These are phyloP conservation scores for Chloropsis cyanopogon DNA, from an alignment of 2,113 vertebrate genomes.

Conservation along the genomic window DNA sequence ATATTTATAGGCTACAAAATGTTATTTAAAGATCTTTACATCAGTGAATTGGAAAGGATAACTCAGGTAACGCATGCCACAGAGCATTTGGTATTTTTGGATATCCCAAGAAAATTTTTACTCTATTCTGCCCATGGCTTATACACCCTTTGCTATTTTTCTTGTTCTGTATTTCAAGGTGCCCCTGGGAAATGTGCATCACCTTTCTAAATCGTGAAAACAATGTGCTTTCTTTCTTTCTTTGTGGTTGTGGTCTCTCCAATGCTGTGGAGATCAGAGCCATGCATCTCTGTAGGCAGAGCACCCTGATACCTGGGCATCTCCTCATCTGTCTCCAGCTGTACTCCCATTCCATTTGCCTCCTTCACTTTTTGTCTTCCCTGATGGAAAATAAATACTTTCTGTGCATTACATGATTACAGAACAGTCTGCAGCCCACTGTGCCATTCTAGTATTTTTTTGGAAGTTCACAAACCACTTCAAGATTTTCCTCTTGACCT, in stretches of 20 bases:
- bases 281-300: background rate
- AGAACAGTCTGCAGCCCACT: background rate
- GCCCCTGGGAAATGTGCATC: background rate
- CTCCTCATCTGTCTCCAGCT: background rate
- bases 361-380: background rate
- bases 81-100: background rate
- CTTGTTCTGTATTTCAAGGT: background rate
- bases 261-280: background rate
- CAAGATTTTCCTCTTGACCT: background rate
- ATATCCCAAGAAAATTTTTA: background rate
- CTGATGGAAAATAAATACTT: background rate
- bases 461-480: background rate
- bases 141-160: background rate
- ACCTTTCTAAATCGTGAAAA: background rate
- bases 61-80: fast-evolving
- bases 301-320: background rate
- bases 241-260: background rate
- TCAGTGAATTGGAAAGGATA: background rate
- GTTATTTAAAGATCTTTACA: background rate
- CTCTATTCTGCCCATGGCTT: background rate
- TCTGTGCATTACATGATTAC: background rate
- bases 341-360: background rate
- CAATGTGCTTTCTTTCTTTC: background rate
- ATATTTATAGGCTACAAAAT: background rate
- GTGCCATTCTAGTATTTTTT: background rate